Evolutionary conservation across 2,797 vertebrate genomes (phyloP).

Genomic region (Siniperca scherzeri): DNA sequence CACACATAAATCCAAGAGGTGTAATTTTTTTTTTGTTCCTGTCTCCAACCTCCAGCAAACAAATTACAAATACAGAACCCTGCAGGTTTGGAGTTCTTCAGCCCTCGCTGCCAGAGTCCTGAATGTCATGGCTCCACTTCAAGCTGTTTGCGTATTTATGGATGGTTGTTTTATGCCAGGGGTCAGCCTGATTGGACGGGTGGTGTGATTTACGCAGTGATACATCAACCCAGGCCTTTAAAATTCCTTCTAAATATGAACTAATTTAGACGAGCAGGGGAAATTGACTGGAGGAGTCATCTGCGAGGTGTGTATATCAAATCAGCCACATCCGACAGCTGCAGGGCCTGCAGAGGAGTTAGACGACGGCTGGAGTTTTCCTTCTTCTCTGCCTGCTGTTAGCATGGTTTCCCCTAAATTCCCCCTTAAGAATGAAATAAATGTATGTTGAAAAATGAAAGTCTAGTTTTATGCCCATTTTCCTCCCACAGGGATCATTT

Average conservation of each 20-base stretch:
- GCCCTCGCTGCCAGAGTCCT: not conserved
- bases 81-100: conserved; percentile 8
- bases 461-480: conserved; percentile 18
- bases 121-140: conserved; percentile 36
- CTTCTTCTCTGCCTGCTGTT: not conserved
- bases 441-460: conserved; percentile 20
- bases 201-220: conserved; percentile 58
- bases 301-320: conserved; percentile 36
- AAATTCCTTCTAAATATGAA: conserved; percentile 59
- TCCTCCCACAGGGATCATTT: not conserved
- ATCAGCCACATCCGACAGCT: not conserved
- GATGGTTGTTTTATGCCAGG: conserved; percentile 49
- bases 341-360: not conserved
- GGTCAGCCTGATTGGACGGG: conserved; percentile 58
- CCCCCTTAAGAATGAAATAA: not conserved
- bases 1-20: conserved; percentile 36
- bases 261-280: conserved; percentile 15
- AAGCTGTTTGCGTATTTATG: conserved; percentile 55
- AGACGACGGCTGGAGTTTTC: not conserved
- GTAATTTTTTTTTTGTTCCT: conserved; percentile 21
- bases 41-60: conserved; percentile 20
- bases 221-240: conserved; percentile 63
- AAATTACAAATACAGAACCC: not conserved
- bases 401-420: conserved; percentile 19
- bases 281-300: conserved; percentile 22